Conservation (phyloP, 2,797 vertebrate species). For the Aulostomus chinensis region DNA sequence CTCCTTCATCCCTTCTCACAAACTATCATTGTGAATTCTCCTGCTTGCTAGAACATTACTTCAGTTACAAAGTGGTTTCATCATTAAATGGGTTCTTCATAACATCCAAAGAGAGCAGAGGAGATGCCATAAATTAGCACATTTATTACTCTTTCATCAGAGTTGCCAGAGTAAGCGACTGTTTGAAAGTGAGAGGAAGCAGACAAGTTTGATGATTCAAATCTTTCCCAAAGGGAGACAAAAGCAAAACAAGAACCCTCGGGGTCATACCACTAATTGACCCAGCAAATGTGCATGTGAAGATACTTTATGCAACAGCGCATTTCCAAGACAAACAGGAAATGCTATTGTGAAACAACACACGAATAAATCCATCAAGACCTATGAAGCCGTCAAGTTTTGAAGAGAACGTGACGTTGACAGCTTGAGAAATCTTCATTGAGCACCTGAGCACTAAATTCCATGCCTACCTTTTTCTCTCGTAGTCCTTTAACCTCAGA, state of each 20-base stretch:
- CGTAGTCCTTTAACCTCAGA: conserved; percentile 21
- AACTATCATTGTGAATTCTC: conserved; percentile 26
- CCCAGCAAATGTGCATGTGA: conserved; percentile 30
- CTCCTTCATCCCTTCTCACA: conserved; percentile 50
- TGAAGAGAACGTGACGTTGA: background rate
- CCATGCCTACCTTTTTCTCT: background rate
- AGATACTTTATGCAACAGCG: too few species aligned
- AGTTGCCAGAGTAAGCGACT: conserved; percentile 49
- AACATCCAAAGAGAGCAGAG: conserved; percentile 51
- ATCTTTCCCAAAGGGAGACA: conserved; percentile 30
- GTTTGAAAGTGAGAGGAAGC: conserved; percentile 52
- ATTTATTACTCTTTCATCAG: conserved; percentile 68
- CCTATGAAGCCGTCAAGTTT: too few species aligned
- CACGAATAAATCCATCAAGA: too few species aligned
- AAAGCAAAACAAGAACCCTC: conserved; percentile 33
- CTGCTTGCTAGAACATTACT: conserved; percentile 45
- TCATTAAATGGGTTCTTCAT: conserved; percentile 61
- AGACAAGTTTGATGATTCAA: conserved; percentile 24
- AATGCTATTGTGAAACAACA: too few species aligned
- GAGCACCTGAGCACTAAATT: background rate
- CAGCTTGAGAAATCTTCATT: background rate
- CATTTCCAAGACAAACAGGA: too few species aligned
- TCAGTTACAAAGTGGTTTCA: conserved; percentile 68
- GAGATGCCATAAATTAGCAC: conserved; percentile 57
- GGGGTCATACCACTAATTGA: conserved; percentile 50